Evolutionary conservation across 2,797 vertebrate species (phyloP).

Genomic region (Acanthurus leucopareius): DNA sequence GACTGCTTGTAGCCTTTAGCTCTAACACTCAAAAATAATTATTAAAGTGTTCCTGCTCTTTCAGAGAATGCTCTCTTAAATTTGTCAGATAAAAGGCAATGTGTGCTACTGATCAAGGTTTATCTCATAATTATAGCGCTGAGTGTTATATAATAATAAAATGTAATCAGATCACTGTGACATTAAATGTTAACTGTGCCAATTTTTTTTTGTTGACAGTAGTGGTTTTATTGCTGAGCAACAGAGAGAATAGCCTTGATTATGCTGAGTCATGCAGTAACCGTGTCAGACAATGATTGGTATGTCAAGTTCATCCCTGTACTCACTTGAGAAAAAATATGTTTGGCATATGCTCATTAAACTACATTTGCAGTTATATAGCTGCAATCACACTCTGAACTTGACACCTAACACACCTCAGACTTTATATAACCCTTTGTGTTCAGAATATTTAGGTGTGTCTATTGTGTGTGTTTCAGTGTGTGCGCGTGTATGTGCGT

Average conservation of each 20-base stretch:
- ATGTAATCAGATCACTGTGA: slow-evolving; percentile 12
- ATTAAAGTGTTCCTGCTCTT: neutral
- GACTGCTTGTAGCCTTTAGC: neutral
- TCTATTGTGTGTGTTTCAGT: neutral
- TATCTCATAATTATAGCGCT: neutral
- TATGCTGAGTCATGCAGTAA: slow-evolving; percentile 33
- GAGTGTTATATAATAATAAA: slow-evolving; percentile 19
- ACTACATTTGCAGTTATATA: neutral
- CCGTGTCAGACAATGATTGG: neutral
- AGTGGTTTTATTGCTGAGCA: slow-evolving; percentile 9
- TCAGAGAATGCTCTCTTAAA: slow-evolving; percentile 3
- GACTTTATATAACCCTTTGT: neutral
- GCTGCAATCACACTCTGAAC: neutral
- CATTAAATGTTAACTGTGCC: slow-evolving; percentile 34
- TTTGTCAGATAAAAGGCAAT: neutral
- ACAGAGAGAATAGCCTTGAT: slow-evolving; percentile 21
- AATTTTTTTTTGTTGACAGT: neutral
- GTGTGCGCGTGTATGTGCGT: neutral
- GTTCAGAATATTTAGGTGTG: neutral
- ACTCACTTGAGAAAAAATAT: neutral
- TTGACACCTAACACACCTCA: neutral
- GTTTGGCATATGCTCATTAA: neutral
- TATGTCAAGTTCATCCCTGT: neutral
- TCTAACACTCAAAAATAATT: slow-evolving; percentile 19
- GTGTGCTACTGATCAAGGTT: slow-evolving; percentile 7